Conservation (phyloP, 2,888 invertebrate species). For the Chaetoderma sp. region DNA sequence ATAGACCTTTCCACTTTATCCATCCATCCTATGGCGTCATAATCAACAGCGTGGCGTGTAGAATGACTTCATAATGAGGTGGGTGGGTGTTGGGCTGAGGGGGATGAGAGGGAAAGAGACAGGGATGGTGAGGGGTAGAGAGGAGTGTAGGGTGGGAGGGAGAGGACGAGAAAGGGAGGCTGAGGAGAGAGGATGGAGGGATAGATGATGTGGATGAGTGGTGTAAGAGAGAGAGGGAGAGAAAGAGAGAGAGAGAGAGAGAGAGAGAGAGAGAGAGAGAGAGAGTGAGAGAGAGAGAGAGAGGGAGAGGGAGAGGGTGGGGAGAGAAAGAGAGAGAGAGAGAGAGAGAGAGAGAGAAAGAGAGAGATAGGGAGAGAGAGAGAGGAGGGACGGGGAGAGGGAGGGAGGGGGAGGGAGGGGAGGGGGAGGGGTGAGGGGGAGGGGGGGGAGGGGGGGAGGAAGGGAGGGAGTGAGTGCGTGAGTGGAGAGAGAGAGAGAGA, state of each 20-base stretch:
- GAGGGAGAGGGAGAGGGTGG: too few relatives aligned
- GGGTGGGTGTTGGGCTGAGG: too few relatives aligned
- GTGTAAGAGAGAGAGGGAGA: neutral
- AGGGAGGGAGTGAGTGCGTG: too few relatives aligned
- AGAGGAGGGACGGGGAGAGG: too few relatives aligned
- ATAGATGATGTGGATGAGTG: neutral
- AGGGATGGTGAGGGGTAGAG: conserved; percentile 12
- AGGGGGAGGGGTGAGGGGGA: conserved; percentile 5
- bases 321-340: conserved; percentile 6
- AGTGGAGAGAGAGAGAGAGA: too few relatives aligned
- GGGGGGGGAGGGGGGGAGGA: neutral
- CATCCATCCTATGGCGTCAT: too few relatives aligned
- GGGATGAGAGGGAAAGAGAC: too few relatives aligned
- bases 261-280: conserved; percentile 2
- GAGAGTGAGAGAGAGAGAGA: conserved; percentile 13
- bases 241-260: conserved; percentile 10
- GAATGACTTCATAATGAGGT: too few relatives aligned
- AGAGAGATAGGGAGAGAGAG: too few relatives aligned
- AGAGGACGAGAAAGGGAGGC: neutral
- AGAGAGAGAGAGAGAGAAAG: conserved; percentile 14
- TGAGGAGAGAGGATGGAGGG: conserved; percentile 1
- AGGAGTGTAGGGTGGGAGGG: conserved; percentile 13
- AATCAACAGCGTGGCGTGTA: too few relatives aligned
- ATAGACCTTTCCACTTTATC: too few relatives aligned
- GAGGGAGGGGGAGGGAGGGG: neutral